Percentiles rank a stretch among this genome's conserved stretches.
phyloP scores from a whole-genome alignment of 1,140 invertebrate species.

The Belonocnema kinseyi region DNA sequence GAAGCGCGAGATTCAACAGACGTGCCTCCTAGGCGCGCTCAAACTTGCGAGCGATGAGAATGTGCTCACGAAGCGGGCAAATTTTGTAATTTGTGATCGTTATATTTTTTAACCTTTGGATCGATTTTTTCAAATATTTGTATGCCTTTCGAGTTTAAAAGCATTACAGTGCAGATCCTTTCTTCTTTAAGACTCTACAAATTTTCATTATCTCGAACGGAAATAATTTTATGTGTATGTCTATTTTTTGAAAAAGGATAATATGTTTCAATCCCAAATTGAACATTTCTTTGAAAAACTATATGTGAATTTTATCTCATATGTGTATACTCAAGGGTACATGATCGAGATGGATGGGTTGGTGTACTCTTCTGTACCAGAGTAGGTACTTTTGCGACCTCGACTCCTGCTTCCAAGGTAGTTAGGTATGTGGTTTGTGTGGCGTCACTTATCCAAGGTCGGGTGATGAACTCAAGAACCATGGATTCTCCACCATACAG shows the following conservation, averaged over 20 bases:
- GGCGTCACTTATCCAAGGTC: constrained; percentile 73
- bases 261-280: neutral
- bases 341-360: constrained; percentile 45
- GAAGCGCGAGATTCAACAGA: too few species aligned
- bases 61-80: too few species aligned
- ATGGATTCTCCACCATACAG: constrained; percentile 39
- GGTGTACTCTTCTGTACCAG: constrained; percentile 36
- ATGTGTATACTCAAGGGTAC: neutral
- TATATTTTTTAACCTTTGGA: too few species aligned
- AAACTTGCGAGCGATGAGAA: too few species aligned
- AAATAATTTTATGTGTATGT: too few species aligned
- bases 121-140: too few species aligned
- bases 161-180: too few species aligned
- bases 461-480: constrained; percentile 64
- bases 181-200: too few species aligned
- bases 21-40: too few species aligned
- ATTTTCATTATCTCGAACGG: too few species aligned
- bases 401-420: constrained; percentile 62
- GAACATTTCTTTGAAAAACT: neutral
- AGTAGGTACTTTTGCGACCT: constrained; percentile 55
- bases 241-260: neutral
- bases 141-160: too few species aligned
- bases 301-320: neutral
- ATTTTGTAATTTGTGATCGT: too few species aligned
- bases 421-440: constrained; percentile 64